Evolutionary conservation across 1,140 invertebrate genomes (phyloP), one percentile per base, ranked within the genome.

Genomic region (Trichomalopsis sarcophagae): DNA sequence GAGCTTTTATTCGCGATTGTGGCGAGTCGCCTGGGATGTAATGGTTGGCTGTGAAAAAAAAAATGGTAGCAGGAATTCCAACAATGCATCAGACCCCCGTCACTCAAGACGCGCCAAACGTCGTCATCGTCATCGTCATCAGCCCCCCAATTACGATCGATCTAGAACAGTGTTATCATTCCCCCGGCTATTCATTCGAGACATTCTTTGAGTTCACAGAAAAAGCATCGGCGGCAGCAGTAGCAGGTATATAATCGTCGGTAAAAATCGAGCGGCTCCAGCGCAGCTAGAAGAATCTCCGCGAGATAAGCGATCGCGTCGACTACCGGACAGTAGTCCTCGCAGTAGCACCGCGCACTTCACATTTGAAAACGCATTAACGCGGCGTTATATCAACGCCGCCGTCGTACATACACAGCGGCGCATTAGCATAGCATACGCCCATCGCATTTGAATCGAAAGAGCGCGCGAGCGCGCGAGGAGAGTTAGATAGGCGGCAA

Each of bases 361-460:
- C 85, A 82, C 89, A 88, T 90, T 90, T 91, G 90, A 91, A 91
- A 92, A 91, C 89, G 89, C 91, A 92, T 91, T 91, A 91, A 89
- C 90, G 89, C 89, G 87, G 62, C 62, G 69, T 81, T 44, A 82
- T 66, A 36, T 55, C 55, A 62, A 44, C 62, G 23, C 36, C 40
- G 23, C 36, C 36, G 3, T 40, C 5, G 55, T 21, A 44, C 21
- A n/a, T 62, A 62, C 17, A 62, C 17, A 62, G 21, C 27, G 10
- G 7, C 13, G 55, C 47, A 93, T 93, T 92, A 93, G 91, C 93
- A 93, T 93, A 93, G 91, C 92, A 90, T 92, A 93, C 93, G 92
- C 92, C 92, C 92, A 93, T 92, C 92, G 91, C 92, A 91, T 93
- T 92, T 92, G 92, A 93, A 93, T 93, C 92, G 92, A 92, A 91